Evolutionary conservation across 2,888 invertebrate genomes (phyloP).

Genomic region (Dicyrtomina minuta): DNA sequence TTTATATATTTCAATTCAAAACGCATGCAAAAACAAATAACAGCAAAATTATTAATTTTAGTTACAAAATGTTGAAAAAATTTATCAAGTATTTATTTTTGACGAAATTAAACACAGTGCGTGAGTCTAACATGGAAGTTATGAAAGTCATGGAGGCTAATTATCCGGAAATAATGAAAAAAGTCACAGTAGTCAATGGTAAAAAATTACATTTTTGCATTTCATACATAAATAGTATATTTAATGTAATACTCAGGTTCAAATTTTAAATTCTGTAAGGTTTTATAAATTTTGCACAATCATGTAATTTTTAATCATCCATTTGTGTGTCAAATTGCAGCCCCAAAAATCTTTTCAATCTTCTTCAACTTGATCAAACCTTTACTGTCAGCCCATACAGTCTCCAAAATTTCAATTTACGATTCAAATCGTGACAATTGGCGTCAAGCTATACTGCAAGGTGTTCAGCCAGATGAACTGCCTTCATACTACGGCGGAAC

Average conservation of each 20-base stretch:
- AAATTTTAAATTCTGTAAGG: too few species aligned
- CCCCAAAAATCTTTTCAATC: constrained; percentile 25
- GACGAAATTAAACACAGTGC: neutral
- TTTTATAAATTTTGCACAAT: too few species aligned
- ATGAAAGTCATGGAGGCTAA: constrained; percentile 26
- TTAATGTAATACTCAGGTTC: too few species aligned
- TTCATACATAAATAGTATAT: neutral
- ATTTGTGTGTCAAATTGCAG: constrained; percentile 6
- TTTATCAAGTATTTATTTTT: neutral
- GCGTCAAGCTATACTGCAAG: neutral
- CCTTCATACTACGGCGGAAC: constrained; percentile 21
- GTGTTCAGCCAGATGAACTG: constrained; percentile 19
- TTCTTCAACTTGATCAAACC: constrained; percentile 27
- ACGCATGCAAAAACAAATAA: neutral
- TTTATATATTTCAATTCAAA: neutral
- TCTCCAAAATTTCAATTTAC: constrained; percentile 22
- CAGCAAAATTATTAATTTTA: neutral
- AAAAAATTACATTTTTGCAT: too few species aligned
- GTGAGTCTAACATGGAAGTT: constrained; percentile 19
- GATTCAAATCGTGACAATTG: constrained; percentile 28
- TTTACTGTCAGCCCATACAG: constrained; percentile 3
- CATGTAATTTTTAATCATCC: neutral
- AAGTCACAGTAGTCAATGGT: constrained; percentile 24
- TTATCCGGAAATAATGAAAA: constrained; percentile 21
- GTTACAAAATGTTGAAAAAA: neutral